phyloP scores from a whole-genome alignment of 37 sponge, comb jelly and placozoan genomes.

The Ianthella basta region DNA sequence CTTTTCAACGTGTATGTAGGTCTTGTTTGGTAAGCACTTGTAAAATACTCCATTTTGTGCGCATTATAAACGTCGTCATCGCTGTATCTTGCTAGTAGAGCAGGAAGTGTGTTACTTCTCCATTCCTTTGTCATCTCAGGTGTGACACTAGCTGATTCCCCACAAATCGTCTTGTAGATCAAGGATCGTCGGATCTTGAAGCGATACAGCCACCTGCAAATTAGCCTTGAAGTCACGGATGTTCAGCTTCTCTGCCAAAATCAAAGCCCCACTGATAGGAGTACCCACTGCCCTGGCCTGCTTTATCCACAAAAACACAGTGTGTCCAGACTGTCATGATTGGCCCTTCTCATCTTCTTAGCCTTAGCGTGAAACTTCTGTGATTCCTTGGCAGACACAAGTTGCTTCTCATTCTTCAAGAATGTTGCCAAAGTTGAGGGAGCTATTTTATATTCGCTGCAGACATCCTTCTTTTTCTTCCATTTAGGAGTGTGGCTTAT shows the following conservation, averaged over 20 bases:
- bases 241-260: constrained; percentile 13
- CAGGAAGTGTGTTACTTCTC: constrained; percentile 15
- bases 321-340: neutral
- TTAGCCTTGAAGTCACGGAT: constrained; percentile 17
- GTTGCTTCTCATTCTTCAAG: neutral
- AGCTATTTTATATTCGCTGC: constrained; percentile 2
- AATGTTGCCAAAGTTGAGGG: constrained; percentile 19
- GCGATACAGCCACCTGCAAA: constrained; percentile 11
- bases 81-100: constrained; percentile 4
- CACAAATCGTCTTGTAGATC: constrained; percentile 16
- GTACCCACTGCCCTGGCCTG: constrained; percentile 16
- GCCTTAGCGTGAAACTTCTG: constrained; percentile 4
- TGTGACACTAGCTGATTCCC: constrained; percentile 24
- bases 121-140: constrained; percentile 13
- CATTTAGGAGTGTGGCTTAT: no score
- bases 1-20: constrained; percentile 24
- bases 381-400: neutral
- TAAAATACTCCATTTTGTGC: constrained; percentile 7
- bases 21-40: constrained; percentile 16
- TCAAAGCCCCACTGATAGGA: constrained; percentile 4
- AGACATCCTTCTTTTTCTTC: constrained; percentile 7
- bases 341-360: constrained; percentile 14
- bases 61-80: constrained; percentile 17
- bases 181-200: constrained; percentile 20
- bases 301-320: constrained; percentile 22